Evolutionary conservation across 2,888 invertebrate species (phyloP).

Genomic region (Macrophya annulata): DNA sequence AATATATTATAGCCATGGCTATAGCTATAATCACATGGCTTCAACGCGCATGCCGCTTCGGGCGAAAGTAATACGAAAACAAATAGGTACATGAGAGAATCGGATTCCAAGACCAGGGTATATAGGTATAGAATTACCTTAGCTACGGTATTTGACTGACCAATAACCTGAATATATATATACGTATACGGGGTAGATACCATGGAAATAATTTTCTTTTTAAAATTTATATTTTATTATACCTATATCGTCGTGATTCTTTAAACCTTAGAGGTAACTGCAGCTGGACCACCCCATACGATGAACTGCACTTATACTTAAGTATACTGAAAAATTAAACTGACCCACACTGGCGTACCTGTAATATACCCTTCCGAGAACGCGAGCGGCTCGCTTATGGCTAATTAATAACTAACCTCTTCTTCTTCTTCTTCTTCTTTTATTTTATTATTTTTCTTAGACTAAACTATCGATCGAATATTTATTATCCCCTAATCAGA

Average conservation of each 20-base stretch:
- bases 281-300: slow-evolving; percentile 16
- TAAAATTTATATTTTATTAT: neutral
- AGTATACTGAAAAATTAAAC: neutral
- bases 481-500: slow-evolving; percentile 7
- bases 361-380: slow-evolving; percentile 22
- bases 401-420: slow-evolving; percentile 22
- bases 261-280: neutral
- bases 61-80: slow-evolving; percentile 25
- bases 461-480: slow-evolving; percentile 10
- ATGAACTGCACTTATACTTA: neutral
- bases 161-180: neutral
- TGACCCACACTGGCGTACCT: neutral
- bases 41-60: neutral
- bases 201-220: neutral
- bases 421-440: neutral
- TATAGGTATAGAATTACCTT: neutral
- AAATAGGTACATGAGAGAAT: slow-evolving; percentile 23
- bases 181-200: neutral
- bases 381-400: neutral
- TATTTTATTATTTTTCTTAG: neutral
- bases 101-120: neutral
- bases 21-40: neutral
- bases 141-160: neutral
- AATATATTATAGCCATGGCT: neutral
- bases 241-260: neutral